These are phyloP conservation scores for Alloplasta piceator DNA, from an alignment of 2,888 invertebrate genomes.

Conservation along the genomic window DNA sequence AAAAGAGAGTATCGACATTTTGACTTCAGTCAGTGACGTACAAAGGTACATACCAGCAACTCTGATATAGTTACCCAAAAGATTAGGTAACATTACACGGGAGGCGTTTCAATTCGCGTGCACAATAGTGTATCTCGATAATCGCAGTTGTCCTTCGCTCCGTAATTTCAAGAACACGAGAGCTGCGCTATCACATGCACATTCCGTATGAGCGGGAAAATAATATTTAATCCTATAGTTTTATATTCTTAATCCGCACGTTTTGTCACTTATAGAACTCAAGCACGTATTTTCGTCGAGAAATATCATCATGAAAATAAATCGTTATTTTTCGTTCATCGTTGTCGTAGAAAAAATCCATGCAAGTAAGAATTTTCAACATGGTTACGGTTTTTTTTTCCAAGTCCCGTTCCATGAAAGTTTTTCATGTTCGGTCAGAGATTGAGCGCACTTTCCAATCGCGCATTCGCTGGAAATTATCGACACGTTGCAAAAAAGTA, in stretches of 20 bases:
- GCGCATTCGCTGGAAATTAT: not conserved
- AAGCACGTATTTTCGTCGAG: constrained; percentile 8
- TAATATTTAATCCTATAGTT: not conserved
- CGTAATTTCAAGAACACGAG: constrained; percentile 55
- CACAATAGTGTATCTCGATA: constrained; percentile 31
- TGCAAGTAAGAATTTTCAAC: not conserved
- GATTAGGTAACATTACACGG: constrained; percentile 43
- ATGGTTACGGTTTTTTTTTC: not conserved
- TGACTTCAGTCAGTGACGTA: not conserved
- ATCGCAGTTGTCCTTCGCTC: constrained; percentile 44
- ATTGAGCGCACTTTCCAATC: too few relatives aligned
- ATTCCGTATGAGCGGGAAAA: constrained; percentile 4
- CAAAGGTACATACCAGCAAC: not conserved
- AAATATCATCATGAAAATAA: not conserved
- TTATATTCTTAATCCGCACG: constrained; percentile 10
- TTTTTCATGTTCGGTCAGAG: too few relatives aligned
- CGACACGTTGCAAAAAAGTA: not conserved
- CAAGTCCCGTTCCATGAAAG: too few relatives aligned
- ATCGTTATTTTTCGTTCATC: not conserved
- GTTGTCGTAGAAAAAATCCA: not conserved
- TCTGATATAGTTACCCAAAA: not conserved
- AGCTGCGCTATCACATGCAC: not conserved
- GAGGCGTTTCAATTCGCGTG: constrained; percentile 52
- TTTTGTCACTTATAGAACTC: not conserved
- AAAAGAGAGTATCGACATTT: too few relatives aligned